Base-by-base conservation (phyloP, 2,113 vertebrate species). In the Silurus glanis region DNA sequence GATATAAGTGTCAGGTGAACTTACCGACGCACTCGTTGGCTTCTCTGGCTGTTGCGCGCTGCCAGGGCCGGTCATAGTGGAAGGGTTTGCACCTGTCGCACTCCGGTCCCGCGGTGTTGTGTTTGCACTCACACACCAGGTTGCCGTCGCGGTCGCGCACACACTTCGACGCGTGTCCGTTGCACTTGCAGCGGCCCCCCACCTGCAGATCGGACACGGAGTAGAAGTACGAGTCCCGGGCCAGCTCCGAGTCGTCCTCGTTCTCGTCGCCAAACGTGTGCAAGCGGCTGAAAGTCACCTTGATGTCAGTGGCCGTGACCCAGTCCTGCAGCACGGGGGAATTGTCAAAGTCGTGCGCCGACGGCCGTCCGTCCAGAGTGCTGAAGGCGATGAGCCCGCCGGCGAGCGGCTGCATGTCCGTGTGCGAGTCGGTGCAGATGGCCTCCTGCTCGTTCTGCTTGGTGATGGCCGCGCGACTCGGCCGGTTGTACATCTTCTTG, bases 381-480 rank as follows among this genome's bases (percentile, higher is more conserved):
- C 97, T 99, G 96, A 99, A 99, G 92, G 98, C 98, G 90, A 99
- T 99, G 89, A 99, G 96, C 51, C 98, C 98, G 16, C 98, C 98
- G 0, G 96, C 95, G 82, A 99, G 96, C 64, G 98, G 98, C 84
- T 96, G 96, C 97, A 97, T 96, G 96, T 99, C 98, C 21, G 97
- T 98, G 95, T 99, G 98, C 12, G 97, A 97, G 96, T 99, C 98
- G 23, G 98, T 99, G 94, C 98, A 99, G 78, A 99, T 94, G 17
- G 98, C 98, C 92, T 99, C 98, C 88, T 99, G 98, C 93, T 99
- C 98, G 93, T 99, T 99, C 95, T 99, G 97, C 93, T 99, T 98
- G 87, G 98, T 98, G 91, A 99, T 97, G 67, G 93, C 91, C 28
- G 97, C 98, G 84, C 96, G 96, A 88, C 94, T 98, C 90, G 97